These are phyloP conservation scores for Pyrocephalus nanus DNA, from an alignment of 2,797 vertebrate species.

Conservation along the genomic window DNA sequence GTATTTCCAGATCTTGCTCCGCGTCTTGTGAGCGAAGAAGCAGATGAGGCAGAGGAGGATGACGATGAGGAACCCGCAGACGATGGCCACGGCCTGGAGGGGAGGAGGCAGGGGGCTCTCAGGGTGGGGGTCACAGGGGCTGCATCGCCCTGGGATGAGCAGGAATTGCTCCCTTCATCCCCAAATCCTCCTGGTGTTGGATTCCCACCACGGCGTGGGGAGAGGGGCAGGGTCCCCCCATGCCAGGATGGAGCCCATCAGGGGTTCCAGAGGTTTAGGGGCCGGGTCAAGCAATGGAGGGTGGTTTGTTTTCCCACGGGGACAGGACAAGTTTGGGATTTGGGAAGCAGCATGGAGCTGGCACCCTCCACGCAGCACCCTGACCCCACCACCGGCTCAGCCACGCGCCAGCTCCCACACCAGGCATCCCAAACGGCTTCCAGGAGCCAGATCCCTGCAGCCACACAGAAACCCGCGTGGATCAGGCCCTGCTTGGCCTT, in stretches of 20 bases:
- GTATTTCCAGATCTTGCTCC: constrained; percentile 86
- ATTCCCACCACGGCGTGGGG: accelerated
- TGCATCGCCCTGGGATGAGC: accelerated
- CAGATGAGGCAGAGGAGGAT: constrained; percentile 80
- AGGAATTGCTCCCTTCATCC: not conserved
- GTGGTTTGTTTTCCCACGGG: accelerated
- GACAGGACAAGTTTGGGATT: not conserved
- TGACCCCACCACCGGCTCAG: accelerated
- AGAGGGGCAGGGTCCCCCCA: not conserved
- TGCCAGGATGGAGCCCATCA: not conserved
- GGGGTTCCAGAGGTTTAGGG: not conserved
- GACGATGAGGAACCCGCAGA: constrained; percentile 84
- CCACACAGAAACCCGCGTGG: accelerated
- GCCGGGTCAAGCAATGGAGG: not conserved
- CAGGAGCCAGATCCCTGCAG: not conserved
- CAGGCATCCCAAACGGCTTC: accelerated
- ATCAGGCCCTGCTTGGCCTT: not conserved
- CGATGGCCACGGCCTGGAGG: constrained; percentile 82
- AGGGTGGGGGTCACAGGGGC: not conserved
- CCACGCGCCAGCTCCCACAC: not conserved
- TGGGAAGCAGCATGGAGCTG: not conserved
- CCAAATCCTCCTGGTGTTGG: accelerated
- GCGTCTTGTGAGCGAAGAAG: constrained; percentile 85
- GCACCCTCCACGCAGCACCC: not conserved
- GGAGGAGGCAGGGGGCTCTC: not conserved